These are phyloP conservation scores for Crotalus helleri DNA, from an alignment of 2,113 vertebrate species.

Conservation along the genomic window DNA sequence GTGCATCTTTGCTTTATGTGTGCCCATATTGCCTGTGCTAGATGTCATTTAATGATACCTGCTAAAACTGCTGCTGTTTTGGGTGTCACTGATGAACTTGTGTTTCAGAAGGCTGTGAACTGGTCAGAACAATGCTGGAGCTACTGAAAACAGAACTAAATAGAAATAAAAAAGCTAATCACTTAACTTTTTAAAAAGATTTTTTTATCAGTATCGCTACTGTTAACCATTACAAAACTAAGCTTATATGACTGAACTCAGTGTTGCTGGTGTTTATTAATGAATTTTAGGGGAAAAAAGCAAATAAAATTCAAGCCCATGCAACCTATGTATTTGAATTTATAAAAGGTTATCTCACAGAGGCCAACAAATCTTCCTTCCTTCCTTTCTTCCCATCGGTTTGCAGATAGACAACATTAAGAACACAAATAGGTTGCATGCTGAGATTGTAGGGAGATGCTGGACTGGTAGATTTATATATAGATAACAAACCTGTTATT, in stretches of 20 bases:
- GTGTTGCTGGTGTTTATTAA: not conserved
- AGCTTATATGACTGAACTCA: rapidly evolving
- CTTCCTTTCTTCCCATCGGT: too few relatives aligned
- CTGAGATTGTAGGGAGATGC: not conserved
- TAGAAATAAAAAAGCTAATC: constrained; percentile 15
- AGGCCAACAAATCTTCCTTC: not conserved
- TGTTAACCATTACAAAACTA: constrained; percentile 11
- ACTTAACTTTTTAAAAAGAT: constrained; percentile 18
- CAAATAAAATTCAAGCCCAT: not conserved
- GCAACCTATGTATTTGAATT: not conserved
- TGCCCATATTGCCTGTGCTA: constrained; percentile 13
- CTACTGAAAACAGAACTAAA: constrained; percentile 39
- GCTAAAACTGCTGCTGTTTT: not conserved
- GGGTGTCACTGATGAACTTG: constrained; percentile 15
- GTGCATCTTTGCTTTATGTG: constrained; percentile 7
- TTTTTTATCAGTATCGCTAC: not conserved
- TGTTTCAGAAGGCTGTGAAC: constrained; percentile 10
- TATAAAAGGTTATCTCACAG: not conserved
- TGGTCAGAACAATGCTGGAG: constrained; percentile 10
- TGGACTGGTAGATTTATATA: not conserved
- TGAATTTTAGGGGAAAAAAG: not conserved
- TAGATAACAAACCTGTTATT: not conserved
- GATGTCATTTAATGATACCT: constrained; percentile 27
- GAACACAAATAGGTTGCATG: not conserved
- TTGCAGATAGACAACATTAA: too few relatives aligned